Base-by-base conservation (phyloP, 2,888 invertebrate species). In the Pachydiplax longipennis region DNA sequence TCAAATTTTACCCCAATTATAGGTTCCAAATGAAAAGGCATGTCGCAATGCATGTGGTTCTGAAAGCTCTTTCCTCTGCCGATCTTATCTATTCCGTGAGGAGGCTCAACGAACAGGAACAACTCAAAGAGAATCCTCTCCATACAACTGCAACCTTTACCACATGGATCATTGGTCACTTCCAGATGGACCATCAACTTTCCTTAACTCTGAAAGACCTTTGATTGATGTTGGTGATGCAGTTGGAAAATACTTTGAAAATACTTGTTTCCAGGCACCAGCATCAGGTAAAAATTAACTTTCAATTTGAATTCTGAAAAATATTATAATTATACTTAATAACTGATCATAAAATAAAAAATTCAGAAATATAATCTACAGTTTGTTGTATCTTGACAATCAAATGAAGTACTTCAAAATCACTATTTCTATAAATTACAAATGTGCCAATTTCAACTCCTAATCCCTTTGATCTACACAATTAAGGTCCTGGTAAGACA, bases 111-210 rank as follows among this genome's bases (percentile, higher is more conserved):
- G 96, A 10, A 95, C 96, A 1, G 73, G 25, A 73, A 18, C 83
- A 25, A 31, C 37, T n/a, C 61, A 87, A 58, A 44, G 83, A 22
- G 87, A 87, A 22, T 18, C 61, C 8, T 87, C 87, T 2, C 96
- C 97, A 91, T 98, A 98, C 95, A 98, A 98, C 94, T 99, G 98
- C 94, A 96, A 98, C 92, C 95, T 98, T 61, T 98, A 98, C 95
- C 98, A 99, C 93, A 95, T 98, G 93, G 98, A 98, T 94, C 98
- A 98, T 94, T 97, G 97, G 94, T 98, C 98, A 0, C 94, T 98
- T 90, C 98, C 98, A 0, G 98, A 98, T 93, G 98, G 98, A 73
- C 98, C 98, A 0, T 98, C 98, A 81, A 98, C 98, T 8, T 99
- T 98, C 93, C 95, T 98, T 92, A 98, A 98, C 93, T 98, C 97